Percentiles rank a stretch among this genome's conserved stretches.
phyloP scores from a whole-genome alignment of 2,888 invertebrate species.

The Alloscopus bannaensis region DNA sequence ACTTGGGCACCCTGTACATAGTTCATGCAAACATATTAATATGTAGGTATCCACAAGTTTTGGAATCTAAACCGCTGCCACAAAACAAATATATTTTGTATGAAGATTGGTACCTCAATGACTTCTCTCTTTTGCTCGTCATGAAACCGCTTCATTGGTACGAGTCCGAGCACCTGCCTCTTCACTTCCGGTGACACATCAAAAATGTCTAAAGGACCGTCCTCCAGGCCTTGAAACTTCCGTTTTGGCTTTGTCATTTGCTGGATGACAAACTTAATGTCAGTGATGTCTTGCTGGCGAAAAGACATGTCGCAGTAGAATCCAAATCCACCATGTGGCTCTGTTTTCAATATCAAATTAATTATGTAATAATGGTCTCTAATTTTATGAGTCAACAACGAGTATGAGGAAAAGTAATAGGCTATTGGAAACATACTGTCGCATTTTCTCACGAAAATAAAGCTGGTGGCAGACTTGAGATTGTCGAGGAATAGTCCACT shows the following conservation, averaged over 20 bases:
- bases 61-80: neutral
- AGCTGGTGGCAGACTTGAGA: conserved; percentile 56
- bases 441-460: conserved; percentile 63
- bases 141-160: conserved; percentile 41
- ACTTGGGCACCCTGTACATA: conserved; percentile 53
- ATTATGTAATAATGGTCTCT: neutral
- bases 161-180: conserved; percentile 60
- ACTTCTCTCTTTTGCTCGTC: conserved; percentile 36
- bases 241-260: conserved; percentile 65
- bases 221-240: conserved; percentile 52
- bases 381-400: no score
- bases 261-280: conserved; percentile 58
- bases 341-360: conserved; percentile 11
- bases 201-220: conserved; percentile 65
- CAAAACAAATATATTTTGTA: neutral
- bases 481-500: conserved; percentile 51
- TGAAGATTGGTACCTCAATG: conserved; percentile 28
- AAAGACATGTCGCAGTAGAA: conserved; percentile 60
- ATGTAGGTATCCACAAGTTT: no score
- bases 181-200: conserved; percentile 47
- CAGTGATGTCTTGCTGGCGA: conserved; percentile 41
- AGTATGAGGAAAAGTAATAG: no score
- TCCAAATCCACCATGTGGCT: conserved; percentile 62
- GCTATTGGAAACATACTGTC: conserved; percentile 60
- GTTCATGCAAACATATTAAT: no score